A percentile compares a stretch with the other conserved stretches of the same genome.
phyloP scores from a whole-genome alignment of 2,888 invertebrate genomes.

The Eupithecia centaureata region DNA sequence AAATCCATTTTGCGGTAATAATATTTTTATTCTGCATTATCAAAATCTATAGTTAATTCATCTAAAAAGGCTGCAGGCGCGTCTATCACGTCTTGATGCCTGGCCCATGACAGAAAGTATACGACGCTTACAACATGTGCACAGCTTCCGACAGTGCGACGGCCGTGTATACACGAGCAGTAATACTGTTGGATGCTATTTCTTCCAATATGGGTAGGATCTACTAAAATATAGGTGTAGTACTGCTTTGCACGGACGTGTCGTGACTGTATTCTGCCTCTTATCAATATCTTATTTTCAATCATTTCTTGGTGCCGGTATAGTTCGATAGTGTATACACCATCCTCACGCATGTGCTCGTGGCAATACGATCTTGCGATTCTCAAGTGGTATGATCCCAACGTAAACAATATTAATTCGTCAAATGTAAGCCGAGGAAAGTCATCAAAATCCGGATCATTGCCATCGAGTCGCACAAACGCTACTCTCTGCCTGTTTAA shows the following conservation, averaged over 20 bases:
- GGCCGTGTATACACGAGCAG: neutral
- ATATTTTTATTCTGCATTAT: no score
- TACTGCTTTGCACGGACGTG: no score
- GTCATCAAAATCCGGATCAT: neutral
- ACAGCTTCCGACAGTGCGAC: neutral
- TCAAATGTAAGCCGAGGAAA: neutral
- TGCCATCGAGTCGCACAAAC: neutral
- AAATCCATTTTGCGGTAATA: no score
- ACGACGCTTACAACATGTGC: neutral
- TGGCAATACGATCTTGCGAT: conserved; percentile 3
- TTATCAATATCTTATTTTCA: no score
- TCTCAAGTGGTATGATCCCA: conserved; percentile 3
- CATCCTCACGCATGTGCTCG: conserved; percentile 3
- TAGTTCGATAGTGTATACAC: no score
- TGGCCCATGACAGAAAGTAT: neutral
- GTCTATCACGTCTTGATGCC: neutral
- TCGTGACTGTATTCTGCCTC: no score
- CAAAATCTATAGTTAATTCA: neutral
- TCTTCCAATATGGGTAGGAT: no score
- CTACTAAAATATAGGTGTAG: no score
- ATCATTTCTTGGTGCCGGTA: no score
- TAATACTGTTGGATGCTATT: neutral
- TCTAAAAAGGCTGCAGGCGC: neutral
- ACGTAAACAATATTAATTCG: neutral
- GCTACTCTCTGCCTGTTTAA: neutral